Conservation (phyloP, 2,888 invertebrate genomes). For the Archips crataeganus region DNA sequence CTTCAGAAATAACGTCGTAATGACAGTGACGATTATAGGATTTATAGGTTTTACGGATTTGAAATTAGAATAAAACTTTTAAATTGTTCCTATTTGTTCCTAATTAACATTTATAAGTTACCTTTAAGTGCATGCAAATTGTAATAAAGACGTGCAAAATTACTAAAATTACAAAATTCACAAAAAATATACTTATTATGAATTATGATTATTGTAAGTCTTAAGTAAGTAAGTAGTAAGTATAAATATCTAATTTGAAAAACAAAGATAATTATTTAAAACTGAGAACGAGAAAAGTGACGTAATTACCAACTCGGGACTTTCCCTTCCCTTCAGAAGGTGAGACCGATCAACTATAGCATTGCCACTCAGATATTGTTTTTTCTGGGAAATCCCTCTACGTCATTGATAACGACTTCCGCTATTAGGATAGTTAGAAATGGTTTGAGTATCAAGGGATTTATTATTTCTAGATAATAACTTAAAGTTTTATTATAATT, state of each 20-base stretch:
- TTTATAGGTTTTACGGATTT: slow-evolving; percentile 18
- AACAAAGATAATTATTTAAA: too few relatives aligned
- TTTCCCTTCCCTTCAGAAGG: not conserved
- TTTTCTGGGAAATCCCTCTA: not conserved
- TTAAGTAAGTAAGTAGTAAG: too few relatives aligned
- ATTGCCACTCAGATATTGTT: not conserved
- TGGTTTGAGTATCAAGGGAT: not conserved
- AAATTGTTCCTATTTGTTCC: not conserved
- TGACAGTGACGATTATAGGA: slow-evolving; percentile 22
- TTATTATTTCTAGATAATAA: too few relatives aligned
- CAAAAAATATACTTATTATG: too few relatives aligned
- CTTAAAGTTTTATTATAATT: not conserved
- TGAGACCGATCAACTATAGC: not conserved
- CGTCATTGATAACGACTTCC: not conserved
- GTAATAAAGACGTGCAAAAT: too few relatives aligned
- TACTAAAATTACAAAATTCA: too few relatives aligned
- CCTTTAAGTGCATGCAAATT: too few relatives aligned
- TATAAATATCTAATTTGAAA: too few relatives aligned
- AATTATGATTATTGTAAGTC: too few relatives aligned
- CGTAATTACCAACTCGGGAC: not conserved
- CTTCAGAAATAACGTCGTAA: slow-evolving; percentile 14
- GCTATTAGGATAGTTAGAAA: not conserved
- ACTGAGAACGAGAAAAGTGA: not conserved
- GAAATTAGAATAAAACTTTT: slow-evolving; percentile 28
- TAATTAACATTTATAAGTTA: not conserved